Evolutionary conservation across 2,113 vertebrate species (phyloP), one percentile per base, ranked within the genome.

Genomic region (Cygnus atratus): DNA sequence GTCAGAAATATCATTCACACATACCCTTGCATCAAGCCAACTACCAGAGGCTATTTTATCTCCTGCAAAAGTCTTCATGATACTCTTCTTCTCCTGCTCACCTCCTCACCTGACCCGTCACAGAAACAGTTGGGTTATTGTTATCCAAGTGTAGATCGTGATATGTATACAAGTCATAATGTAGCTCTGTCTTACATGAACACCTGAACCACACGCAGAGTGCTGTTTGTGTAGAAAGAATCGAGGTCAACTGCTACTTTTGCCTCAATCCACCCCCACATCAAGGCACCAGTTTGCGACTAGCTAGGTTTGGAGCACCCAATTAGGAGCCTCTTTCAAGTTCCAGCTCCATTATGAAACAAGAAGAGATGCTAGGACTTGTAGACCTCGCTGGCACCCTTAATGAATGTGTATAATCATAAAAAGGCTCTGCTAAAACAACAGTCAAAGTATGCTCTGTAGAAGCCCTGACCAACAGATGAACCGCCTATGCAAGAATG

Each of bases 251-350:
- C 55, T 41, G 67, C 93, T 31, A 82, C 24, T 18, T 83, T 44
- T 29, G 20, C 90, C 75, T 83, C 63, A 80, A 37, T 33, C 67
- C 72, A 67, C 55, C 11, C 54, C 73, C 81, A 91, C 43, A 21
- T 18, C 50, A 19, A 94, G 92, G 72, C 79, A 93, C 31, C 39
- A 62, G 43, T 15, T 8, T 8, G 39, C 57, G 33, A 33, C 55
- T 21, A 39, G 46, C 19, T 11, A 18, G 35, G 52, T 58, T 55
- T 81, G 71, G 48, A 62, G 74, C 61, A 28, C 57, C 11, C 54
- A 37, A 37, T 59, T 48, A 77, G 37, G 41, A 90, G n/a, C 28
- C 28, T 79, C 79, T 81, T 88, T 77, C 63, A 88, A 77, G 80
- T 71, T 70, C 54, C 26, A 88, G 50, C 44, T 86, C 15, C 6